Evolutionary conservation across 2,888 invertebrate species (phyloP), one percentile per base, ranked within the genome.

Genomic region (Mesorhabditis spiculigera): DNA sequence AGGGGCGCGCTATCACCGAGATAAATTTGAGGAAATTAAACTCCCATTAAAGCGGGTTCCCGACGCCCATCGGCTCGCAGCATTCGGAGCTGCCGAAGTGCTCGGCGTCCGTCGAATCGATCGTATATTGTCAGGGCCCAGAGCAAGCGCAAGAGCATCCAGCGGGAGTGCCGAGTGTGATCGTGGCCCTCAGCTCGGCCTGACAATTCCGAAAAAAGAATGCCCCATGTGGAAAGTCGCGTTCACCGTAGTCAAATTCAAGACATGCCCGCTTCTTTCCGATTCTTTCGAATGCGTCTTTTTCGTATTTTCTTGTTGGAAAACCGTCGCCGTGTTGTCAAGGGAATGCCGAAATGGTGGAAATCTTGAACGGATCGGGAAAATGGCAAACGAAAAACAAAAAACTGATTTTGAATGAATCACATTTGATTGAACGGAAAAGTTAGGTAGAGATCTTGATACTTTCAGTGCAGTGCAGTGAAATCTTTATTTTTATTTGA

Each of bases 61-160:
- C 58, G 58, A 13, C 58, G 58, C 58, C 58, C 58, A n/a, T 50
- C 58, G 10, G 8, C 58, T 50, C 58, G 58, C 8, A 50, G 58
- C n/a, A 50, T 50, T n/a, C 10, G 58, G 8, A 50, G 58, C 58
- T n/a, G n/a, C n/a, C 58, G 58, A 50, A 50, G n/a, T n/a, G 8
- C 58, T n/a, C 58, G 58, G 8, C 8, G 58, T 13, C 58, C 58
- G 58, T 50, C 58, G n/a, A 50, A 50, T 50, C 58, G 58, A 50
- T 50, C 58, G n/a, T 50, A 50, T n/a, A 50, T 50, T 50, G 58
- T 50, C 10, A 50, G 58, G 58, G 58, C 10, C 58, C 8, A 50
- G n/a, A 13, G n/a, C 58, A 13, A 10, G 58, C 8, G 58, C 8
- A 50, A 50, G 10, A 50, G 28, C 28, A 28, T 28, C 28, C 28